phyloP scores from a whole-genome alignment of 2,888 invertebrate genomes.

The Mactromeris polynyma region DNA sequence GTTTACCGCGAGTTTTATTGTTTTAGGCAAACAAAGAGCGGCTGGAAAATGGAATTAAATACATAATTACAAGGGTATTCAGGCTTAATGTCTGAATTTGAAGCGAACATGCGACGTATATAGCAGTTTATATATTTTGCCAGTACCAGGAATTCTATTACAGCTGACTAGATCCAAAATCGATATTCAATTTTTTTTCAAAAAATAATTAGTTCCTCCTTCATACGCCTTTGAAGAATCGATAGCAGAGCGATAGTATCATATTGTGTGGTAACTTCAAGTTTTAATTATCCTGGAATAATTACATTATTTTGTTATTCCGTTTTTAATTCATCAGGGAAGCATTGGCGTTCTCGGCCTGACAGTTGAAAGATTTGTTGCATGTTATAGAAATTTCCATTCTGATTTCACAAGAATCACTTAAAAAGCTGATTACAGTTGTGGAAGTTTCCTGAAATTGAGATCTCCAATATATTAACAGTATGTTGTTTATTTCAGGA shows the following conservation, averaged over 20 bases:
- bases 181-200: not conserved
- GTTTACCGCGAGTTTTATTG: slow-evolving; percentile 15
- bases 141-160: not conserved
- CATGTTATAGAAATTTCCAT: slow-evolving; percentile 10
- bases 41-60: slow-evolving; percentile 14
- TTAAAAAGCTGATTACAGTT: not conserved
- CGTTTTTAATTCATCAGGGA: slow-evolving; percentile 12
- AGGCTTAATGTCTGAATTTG: slow-evolving; percentile 3
- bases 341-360: not conserved
- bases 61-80: not conserved
- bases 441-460: not conserved
- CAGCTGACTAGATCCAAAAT: not conserved
- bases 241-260: not conserved
- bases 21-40: not conserved
- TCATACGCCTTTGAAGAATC: not conserved
- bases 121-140: not conserved
- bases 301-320: slow-evolving; percentile 15
- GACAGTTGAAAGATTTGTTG: slow-evolving; percentile 19
- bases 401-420: not conserved
- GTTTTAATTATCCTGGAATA: not conserved
- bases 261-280: slow-evolving; percentile 14
- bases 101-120: not conserved
- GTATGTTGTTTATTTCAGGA: not conserved
- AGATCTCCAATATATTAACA: not conserved
- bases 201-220: slow-evolving; percentile 4